Base-by-base conservation (phyloP, 2,888 invertebrate genomes). In the Hecatera dysodea region DNA sequence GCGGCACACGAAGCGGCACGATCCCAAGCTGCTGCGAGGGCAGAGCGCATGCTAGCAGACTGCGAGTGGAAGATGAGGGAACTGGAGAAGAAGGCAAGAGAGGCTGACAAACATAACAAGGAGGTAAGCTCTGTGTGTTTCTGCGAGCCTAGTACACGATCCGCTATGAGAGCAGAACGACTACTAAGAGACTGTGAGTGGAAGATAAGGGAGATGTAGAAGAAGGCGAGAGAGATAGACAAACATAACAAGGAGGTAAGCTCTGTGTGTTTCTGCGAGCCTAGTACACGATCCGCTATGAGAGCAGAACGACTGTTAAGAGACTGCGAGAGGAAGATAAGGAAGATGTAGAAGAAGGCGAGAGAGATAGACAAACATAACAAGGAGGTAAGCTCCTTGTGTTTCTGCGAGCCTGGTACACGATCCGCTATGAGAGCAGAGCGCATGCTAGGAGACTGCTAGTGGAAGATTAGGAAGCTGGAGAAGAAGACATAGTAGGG, bases 31-130 rank as follows among this genome's bases (percentile, higher is more conserved):
- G 97, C 97, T 65, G 96, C 97, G 64, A 96, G 98, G 62, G 98
- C 98, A 62, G 98, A 98, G 86, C 96, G 97, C 71, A 96, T 98
- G 87, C 93, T 98, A 82, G 97, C 97, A 6, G 98, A 98, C 93
- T 98, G 98, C 92, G 98, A 98, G 94, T 98, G 98, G 98, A 98
- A 98, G 93, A 95, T 98, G 90, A 91, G 98, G 50, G 97, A 98
- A 90, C 96, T 98, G 85, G 97, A 98, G 93, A 97, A 97, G 83
- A 94, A 96, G 12, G 97, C 97, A 69, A 97, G 98, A 82, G 97
- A 97, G 42, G 97, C 97, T 60, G 97, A 97, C 81, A 96, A 93
- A 80, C 94, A 94, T 59, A 96, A 97, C 56, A 96, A 95, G 70
- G 96, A 96, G 93, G 96, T 96, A 44, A 94, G 46, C n/a, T 62